phyloP scores from a whole-genome alignment of 1,140 invertebrate species.

The Phthorimaea operculella region DNA sequence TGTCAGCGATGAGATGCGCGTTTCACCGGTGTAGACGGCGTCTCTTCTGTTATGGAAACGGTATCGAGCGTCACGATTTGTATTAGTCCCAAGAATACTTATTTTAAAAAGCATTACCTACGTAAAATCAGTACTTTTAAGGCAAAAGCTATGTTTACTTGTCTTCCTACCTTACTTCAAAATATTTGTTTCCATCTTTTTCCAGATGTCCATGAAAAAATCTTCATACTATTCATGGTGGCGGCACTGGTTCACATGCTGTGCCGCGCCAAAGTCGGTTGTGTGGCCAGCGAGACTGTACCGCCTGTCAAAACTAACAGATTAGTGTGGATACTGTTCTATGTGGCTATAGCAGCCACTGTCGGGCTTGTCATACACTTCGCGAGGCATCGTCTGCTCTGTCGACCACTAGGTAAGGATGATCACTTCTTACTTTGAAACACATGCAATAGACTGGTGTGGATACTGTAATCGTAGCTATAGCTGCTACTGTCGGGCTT shows the following conservation, averaged over 20 bases:
- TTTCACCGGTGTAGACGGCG: too few species aligned
- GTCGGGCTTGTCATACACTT: slow-evolving; percentile 87
- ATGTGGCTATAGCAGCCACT: slow-evolving; percentile 80
- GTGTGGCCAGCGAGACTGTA: slow-evolving; percentile 42
- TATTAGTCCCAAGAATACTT: too few species aligned
- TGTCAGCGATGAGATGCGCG: too few species aligned
- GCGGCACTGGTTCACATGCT: slow-evolving; percentile 88
- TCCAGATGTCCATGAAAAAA: slow-evolving; percentile 90
- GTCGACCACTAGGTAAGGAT: slow-evolving; percentile 84
- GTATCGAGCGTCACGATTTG: too few species aligned
- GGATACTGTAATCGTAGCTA: background rate
- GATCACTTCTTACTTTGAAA: background rate
- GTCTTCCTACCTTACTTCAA: too few species aligned
- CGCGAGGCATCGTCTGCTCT: slow-evolving; percentile 86
- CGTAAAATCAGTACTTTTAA: too few species aligned
- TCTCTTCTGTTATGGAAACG: too few species aligned
- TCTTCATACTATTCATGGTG: slow-evolving; percentile 93
- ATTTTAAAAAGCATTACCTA: too few species aligned
- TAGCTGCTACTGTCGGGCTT: too few species aligned
- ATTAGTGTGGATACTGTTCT: slow-evolving; percentile 73
- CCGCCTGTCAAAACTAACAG: slow-evolving; percentile 57
- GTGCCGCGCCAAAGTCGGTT: slow-evolving; percentile 65
- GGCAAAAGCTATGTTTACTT: too few species aligned
- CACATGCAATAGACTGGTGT: too few species aligned
- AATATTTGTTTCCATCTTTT: too few species aligned